Evolutionary conservation across 1,140 invertebrate species (phyloP).

Genomic region (Mizuhopecten yessoensis): DNA sequence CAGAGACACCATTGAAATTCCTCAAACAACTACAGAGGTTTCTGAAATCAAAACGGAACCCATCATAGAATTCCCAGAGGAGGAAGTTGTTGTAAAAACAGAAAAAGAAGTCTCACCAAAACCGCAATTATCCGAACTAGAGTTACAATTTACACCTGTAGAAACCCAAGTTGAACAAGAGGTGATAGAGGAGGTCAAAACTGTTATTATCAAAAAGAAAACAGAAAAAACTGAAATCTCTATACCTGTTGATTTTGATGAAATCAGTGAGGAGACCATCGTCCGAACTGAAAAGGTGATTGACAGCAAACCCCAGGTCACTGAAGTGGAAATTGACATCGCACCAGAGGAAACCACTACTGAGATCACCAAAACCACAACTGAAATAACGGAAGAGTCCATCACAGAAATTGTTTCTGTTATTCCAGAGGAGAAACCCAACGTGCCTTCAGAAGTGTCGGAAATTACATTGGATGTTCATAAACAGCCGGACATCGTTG

Average conservation of each 20-base stretch:
- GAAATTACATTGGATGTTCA: slow-evolving; percentile 9
- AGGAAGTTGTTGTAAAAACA: background rate
- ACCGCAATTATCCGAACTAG: slow-evolving; percentile 37
- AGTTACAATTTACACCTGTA: slow-evolving; percentile 3
- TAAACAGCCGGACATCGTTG: background rate
- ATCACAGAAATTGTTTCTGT: slow-evolving; percentile 42
- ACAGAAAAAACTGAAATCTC: background rate
- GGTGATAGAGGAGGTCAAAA: slow-evolving; percentile 47
- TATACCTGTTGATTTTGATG: background rate
- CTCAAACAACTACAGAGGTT: background rate
- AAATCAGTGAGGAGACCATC: background rate
- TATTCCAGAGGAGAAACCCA: background rate
- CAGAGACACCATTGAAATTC: slow-evolving; percentile 51
- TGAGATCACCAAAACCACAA: slow-evolving; percentile 7
- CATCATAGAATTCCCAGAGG: slow-evolving; percentile 45
- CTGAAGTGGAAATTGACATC: slow-evolving; percentile 37
- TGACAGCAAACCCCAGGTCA: slow-evolving; percentile 44
- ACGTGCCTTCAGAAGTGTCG: slow-evolving; percentile 6
- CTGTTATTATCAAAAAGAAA: slow-evolving; percentile 48
- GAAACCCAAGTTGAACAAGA: slow-evolving; percentile 23
- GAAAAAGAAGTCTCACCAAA: slow-evolving; percentile 7
- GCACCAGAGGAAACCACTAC: background rate
- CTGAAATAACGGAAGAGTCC: slow-evolving; percentile 24
- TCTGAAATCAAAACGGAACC: slow-evolving; percentile 28
- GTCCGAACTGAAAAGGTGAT: slow-evolving; percentile 44